Evolutionary conservation across 1,140 invertebrate species (phyloP), one percentile per base, ranked within the genome.

Genomic region (Drosophila quadrilineata): DNA sequence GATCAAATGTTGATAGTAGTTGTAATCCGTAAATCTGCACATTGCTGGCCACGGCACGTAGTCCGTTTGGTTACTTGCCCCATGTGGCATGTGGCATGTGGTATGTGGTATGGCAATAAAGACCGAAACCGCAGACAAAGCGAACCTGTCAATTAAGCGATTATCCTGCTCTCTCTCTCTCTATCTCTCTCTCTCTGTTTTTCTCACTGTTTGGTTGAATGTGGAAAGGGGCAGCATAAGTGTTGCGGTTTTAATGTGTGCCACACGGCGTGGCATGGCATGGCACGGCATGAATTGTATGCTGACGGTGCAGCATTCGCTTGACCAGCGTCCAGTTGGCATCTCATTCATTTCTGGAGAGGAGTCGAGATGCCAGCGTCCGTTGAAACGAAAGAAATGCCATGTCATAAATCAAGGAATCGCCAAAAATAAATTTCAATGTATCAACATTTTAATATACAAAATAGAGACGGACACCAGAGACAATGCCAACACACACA

Each of bases 381-480:
- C 57, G 45, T 8, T 33, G 33, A 45, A 28, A 64, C 50, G 54
- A 48, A 70, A 71, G 59, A 76, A 72, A 72, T 60, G 77, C 65
- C 46, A 35, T 38, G 77, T 84, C 77, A 84, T 84, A 84, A 84
- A 84, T 84, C 79, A 84, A 46, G 49, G 52, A 85, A 84, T 84
- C 65, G 74, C 49, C 70, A 53, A 77, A n/a, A n/a, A 74, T 84
- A 73, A 76, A 77, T 84, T 85, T 82, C 77, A 77, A 84, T 73
- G 77, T 31, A 48, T 41, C 41, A 52, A 62, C 64, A 82, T 84
- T 77, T 84, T 77, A 85, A 84, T 85, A 84, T 74, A 84, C 70
- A 74, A 77, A 82, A 69, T 59, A 69, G n/a, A n/a, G 68, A 33
- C 66, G 31, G 38, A 43, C 40, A 24, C 17, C 3, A 35, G 45